Evolutionary conservation across 1,140 invertebrate genomes (phyloP), one percentile per base, ranked within the genome.

Genomic region (Sycophila sp.): DNA sequence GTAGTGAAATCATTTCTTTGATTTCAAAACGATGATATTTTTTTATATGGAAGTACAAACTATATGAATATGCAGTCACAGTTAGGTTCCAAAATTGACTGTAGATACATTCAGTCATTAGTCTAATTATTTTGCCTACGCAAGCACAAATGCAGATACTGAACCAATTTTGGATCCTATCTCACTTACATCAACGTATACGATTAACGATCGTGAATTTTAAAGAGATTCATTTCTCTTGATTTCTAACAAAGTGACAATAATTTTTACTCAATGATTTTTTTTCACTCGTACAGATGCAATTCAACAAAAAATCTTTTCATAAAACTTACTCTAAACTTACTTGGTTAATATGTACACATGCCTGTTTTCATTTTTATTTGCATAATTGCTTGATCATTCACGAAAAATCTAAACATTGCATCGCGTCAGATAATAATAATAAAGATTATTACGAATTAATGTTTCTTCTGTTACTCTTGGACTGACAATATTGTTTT

Each of bases 351-450:
- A 58, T 70, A 70, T 70, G 38, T 70, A 70, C 69, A 70, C 19
- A 70, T 64, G 60, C 49, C 38, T 56, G 47, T 24, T 64, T n/a
- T n/a, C n/a, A n/a, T n/a, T n/a, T n/a, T 63, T 36, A 64, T 56
- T 63, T 36, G 42, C 64, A 70, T 70, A 64, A 70, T 70, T 70
- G 51, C 64, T 70, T 70, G 59, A 70, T 70, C 60, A 64, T 70
- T 70, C 32, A 60, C 36, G 49, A 63, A 69, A n/a, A 55, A 69
- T 69, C 49, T 63, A 62, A n/a, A 62, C 49, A 62, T 55, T 26
- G 51, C 42, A 70, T 49, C 51, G 59, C 51, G 64, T 70, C 26
- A 30, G 38, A 58, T 58, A 70, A 58, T 58, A 70, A 56, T 64
- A 70, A 64, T 55, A 45, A 62, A 63, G 28, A 58, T 64, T 64